These are phyloP conservation scores for Amphiura filiformis DNA, from an alignment of 35 echinoderm and acorn worm genomes.

Conservation along the genomic window DNA sequence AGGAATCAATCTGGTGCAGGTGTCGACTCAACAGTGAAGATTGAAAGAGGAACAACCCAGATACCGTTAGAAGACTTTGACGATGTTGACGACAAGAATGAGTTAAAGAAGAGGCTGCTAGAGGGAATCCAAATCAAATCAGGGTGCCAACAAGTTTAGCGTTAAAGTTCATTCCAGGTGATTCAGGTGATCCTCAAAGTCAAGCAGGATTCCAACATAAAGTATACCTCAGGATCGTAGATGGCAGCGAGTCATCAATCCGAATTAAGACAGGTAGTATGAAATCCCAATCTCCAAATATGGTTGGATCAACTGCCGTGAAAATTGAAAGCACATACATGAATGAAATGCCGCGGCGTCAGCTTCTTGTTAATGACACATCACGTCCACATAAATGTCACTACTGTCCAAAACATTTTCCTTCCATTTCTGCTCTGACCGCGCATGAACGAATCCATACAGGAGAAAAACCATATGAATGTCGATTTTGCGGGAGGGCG, in stretches of 20 bases:
- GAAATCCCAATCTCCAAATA: not conserved
- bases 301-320: not conserved
- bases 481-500: conserved; percentile 9
- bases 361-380: not conserved
- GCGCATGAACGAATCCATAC: conserved; percentile 41
- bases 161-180: not conserved
- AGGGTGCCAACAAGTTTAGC: not conserved
- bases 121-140: not conserved
- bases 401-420: conserved; percentile 44
- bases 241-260: not conserved
- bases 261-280: not conserved
- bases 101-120: not conserved
- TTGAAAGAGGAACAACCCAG: not conserved
- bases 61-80: not conserved
- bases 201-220: not conserved
- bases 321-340: not conserved
- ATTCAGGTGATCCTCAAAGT: not conserved
- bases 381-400: conserved; percentile 34
- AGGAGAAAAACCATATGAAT: conserved; percentile 49
- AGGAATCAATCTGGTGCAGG: not conserved
- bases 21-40: not conserved
- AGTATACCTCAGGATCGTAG: not conserved
- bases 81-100: not conserved
- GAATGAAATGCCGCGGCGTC: not conserved
- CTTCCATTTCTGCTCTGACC: conserved; percentile 1